A percentile compares a stretch with the other conserved stretches of the same genome.
Conservation (phyloP, 2,888 invertebrate species). For the Scotopteryx bipunctaria region DNA sequence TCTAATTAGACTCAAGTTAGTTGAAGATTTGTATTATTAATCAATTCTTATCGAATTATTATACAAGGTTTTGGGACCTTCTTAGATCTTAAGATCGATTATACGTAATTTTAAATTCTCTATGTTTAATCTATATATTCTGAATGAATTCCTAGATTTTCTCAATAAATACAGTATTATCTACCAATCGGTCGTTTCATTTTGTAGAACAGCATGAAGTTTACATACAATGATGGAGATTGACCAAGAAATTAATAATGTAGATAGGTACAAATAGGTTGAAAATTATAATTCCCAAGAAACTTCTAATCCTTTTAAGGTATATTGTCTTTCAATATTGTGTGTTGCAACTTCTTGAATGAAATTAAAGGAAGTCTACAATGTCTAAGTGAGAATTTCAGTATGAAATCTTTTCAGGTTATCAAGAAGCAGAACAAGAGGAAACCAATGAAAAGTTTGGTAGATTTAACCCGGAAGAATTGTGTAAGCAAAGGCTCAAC, state of each 20-base stretch:
- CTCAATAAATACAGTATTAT: background rate
- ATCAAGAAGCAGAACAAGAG: conserved; percentile 1
- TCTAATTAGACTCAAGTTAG: too few species aligned
- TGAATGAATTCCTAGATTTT: background rate
- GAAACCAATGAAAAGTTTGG: background rate
- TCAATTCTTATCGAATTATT: too few species aligned
- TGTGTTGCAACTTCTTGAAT: background rate
- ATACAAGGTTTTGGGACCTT: too few species aligned
- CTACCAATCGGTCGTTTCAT: background rate
- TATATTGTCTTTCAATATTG: too few species aligned
- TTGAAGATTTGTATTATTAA: too few species aligned
- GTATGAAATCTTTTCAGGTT: conserved; percentile 14
- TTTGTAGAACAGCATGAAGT: background rate
- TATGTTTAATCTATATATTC: background rate
- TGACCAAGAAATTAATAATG: too few species aligned
- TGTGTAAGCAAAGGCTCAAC: conserved; percentile 51
- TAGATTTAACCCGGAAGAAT: conserved; percentile 21
- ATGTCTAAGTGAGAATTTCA: background rate
- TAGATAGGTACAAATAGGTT: too few species aligned
- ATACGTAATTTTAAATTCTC: background rate
- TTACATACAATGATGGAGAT: too few species aligned
- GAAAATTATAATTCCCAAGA: too few species aligned
- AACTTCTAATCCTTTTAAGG: too few species aligned
- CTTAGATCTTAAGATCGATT: too few species aligned
- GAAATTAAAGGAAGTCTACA: too few species aligned